These are phyloP conservation scores for Andrena dorsata DNA, from an alignment of 2,888 invertebrate species.

Conservation along the genomic window DNA sequence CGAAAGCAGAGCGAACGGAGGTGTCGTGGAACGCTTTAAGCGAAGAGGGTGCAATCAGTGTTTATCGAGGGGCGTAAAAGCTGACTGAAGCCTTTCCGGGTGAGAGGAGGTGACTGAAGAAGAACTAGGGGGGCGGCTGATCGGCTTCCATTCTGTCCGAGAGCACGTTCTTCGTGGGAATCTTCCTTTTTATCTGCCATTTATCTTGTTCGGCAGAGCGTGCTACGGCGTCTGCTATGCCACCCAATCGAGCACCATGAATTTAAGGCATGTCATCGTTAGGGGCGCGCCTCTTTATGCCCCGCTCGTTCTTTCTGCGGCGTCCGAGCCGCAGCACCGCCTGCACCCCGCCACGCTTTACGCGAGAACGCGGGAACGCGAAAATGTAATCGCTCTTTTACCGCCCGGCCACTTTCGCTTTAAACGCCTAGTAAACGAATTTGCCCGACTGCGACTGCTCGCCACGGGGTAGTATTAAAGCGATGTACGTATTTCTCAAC, in stretches of 20 bases:
- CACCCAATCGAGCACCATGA: constrained; percentile 44
- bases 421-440: constrained; percentile 17
- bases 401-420: constrained; percentile 9
- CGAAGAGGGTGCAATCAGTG: constrained; percentile 54
- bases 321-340: too few species aligned
- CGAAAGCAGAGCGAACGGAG: constrained; percentile 19
- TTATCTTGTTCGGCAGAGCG: constrained; percentile 53
- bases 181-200: constrained; percentile 43
- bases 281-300: constrained; percentile 29
- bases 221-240: constrained; percentile 18
- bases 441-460: not conserved
- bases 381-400: constrained; percentile 26
- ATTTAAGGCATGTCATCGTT: constrained; percentile 52
- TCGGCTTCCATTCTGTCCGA: constrained; percentile 32
- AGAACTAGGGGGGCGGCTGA: constrained; percentile 18
- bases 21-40: constrained; percentile 10
- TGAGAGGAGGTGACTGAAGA: constrained; percentile 16
- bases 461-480: constrained; percentile 9
- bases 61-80: constrained; percentile 66
- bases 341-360: not conserved
- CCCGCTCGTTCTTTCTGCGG: not conserved
- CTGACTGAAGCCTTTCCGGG: constrained; percentile 40
- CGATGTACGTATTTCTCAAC: constrained; percentile 23
- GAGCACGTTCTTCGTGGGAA: constrained; percentile 8
- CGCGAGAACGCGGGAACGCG: not conserved